Conservation (phyloP, 2,797 vertebrate species). For the Hylomyscus alleni region DNA sequence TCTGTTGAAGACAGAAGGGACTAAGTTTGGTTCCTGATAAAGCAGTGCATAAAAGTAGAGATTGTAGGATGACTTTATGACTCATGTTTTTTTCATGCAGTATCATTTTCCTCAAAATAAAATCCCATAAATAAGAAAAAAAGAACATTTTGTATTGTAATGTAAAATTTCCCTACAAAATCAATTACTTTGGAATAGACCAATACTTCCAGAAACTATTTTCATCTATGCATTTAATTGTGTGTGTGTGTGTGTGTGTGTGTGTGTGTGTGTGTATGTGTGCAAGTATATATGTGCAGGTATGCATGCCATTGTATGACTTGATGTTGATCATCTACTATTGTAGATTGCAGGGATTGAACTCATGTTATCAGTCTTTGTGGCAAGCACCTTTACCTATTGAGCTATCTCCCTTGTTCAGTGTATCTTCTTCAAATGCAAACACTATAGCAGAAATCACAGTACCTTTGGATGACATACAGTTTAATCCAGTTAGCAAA, state of each 20-base stretch:
- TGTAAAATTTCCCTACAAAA: neutral
- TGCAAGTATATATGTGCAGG: neutral
- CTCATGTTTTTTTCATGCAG: too few species aligned
- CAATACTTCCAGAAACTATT: neutral
- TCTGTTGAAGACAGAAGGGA: neutral
- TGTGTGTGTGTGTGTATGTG: neutral
- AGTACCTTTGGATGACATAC: neutral
- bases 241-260: neutral
- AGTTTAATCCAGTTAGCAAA: neutral
- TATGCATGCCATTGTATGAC: neutral
- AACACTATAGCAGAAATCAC: neutral
- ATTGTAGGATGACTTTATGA: neutral
- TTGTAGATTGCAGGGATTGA: neutral
- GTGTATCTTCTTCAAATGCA: conserved; percentile 26
- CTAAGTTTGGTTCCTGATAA: neutral
- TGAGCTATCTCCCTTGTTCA: neutral
- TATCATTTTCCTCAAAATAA: neutral
- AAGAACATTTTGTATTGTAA: neutral
- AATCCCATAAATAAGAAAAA: conserved; percentile 3
- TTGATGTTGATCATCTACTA: neutral
- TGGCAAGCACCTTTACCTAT: neutral
- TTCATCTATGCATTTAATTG: too few species aligned
- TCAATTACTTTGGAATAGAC: neutral
- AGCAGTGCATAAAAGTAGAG: neutral
- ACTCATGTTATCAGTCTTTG: neutral